phyloP scores from a whole-genome alignment of 2,888 invertebrate species.

The Spialia ferax region DNA sequence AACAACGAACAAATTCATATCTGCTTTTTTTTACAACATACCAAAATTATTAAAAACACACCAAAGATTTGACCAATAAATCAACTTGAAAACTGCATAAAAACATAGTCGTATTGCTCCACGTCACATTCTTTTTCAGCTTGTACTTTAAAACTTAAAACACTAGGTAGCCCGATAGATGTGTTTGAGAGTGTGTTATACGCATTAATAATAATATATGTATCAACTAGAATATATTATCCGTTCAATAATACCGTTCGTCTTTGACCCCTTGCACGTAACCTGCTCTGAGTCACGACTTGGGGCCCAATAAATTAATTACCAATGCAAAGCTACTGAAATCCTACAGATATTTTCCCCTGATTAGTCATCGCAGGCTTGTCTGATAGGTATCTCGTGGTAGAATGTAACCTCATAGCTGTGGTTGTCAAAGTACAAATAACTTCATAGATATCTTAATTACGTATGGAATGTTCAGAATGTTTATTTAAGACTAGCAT shows the following conservation, averaged over 20 bases:
- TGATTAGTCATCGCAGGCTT: slow-evolving; percentile 51
- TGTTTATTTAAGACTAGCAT: background rate
- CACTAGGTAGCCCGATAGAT: no score
- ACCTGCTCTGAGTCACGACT: slow-evolving; percentile 40
- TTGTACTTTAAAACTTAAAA: no score
- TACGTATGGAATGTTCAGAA: slow-evolving; percentile 13
- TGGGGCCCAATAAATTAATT: slow-evolving; percentile 50
- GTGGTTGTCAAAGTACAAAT: slow-evolving; percentile 19
- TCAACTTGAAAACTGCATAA: no score
- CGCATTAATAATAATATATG: no score
- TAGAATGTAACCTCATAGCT: slow-evolving; percentile 35
- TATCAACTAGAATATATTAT: slow-evolving; percentile 25
- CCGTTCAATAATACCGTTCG: slow-evolving; percentile 33
- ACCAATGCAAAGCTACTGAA: slow-evolving; percentile 49
- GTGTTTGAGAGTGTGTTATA: no score
- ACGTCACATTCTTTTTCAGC: no score
- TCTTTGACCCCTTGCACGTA: slow-evolving; percentile 36
- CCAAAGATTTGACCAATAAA: no score
- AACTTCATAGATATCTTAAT: slow-evolving; percentile 1
- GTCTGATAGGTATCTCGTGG: slow-evolving; percentile 35
- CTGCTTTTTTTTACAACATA: no score
- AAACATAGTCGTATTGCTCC: no score
- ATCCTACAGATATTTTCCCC: slow-evolving; percentile 47
- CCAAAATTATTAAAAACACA: no score
- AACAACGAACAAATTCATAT: no score